These are phyloP conservation scores for Halcyon malimbica DNA, from an alignment of 2,113 vertebrate genomes.

Conservation along the genomic window DNA sequence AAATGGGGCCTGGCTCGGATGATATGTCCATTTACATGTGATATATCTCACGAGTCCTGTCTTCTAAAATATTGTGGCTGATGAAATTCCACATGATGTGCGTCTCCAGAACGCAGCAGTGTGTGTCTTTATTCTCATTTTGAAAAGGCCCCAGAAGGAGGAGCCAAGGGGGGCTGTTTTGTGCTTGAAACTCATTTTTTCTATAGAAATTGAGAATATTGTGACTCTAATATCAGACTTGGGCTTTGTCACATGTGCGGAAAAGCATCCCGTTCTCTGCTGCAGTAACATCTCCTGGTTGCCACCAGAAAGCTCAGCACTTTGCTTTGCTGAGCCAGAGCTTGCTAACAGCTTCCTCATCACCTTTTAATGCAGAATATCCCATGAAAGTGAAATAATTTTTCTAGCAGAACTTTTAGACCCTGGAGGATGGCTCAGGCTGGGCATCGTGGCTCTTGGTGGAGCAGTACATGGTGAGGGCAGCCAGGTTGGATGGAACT, in stretches of 20 bases:
- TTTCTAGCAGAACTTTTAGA: not conserved
- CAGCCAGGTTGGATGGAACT: not conserved
- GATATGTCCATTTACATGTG: constrained; percentile 96
- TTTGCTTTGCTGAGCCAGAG: not conserved
- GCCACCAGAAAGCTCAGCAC: not conserved
- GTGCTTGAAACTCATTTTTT: not conserved
- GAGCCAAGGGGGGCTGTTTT: not conserved
- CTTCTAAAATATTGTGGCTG: constrained; percentile 75
- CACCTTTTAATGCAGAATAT: fast-evolving
- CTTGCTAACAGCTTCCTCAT: not conserved
- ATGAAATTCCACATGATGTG: constrained; percentile 78
- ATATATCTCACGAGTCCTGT: constrained; percentile 91
- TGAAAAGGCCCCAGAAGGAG: constrained; percentile 22
- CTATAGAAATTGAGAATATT: not conserved
- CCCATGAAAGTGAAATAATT: not conserved
- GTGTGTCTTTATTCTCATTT: constrained; percentile 23
- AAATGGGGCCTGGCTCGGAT: constrained; percentile 91
- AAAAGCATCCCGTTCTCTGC: not conserved
- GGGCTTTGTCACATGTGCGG: not conserved
- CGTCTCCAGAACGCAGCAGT: constrained; percentile 62
- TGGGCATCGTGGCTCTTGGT: fast-evolving
- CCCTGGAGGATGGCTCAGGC: not conserved
- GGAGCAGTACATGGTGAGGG: fast-evolving
- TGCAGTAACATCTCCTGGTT: not conserved
- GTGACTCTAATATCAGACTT: not conserved